Conservation (phyloP, 2,797 vertebrate genomes). For the Myotis findleyi region DNA sequence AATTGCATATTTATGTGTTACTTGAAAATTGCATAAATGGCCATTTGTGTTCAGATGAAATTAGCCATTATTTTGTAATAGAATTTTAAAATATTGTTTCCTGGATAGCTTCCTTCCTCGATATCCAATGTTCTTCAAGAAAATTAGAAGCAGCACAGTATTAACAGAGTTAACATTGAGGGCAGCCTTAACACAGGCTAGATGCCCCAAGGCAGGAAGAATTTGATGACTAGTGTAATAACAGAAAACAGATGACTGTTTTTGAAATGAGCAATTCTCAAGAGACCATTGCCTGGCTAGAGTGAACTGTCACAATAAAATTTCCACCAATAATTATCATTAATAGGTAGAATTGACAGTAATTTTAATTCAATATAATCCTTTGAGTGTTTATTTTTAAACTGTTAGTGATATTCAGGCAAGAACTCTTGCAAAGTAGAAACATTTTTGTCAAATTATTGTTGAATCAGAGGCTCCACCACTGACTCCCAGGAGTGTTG, state of each 20-base stretch:
- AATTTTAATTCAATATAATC: slow-evolving; percentile 64
- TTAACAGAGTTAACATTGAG: slow-evolving; percentile 66
- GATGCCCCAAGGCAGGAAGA: slow-evolving; percentile 56
- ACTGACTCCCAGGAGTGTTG: neutral
- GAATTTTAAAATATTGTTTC: slow-evolving; percentile 78
- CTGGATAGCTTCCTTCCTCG: slow-evolving; percentile 68
- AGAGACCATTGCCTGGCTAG: slow-evolving; percentile 18
- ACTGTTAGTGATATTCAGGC: slow-evolving; percentile 25
- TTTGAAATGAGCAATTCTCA: slow-evolving; percentile 29
- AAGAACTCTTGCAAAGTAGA: slow-evolving; percentile 51
- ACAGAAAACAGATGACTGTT: slow-evolving; percentile 50
- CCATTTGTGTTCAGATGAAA: slow-evolving; percentile 70
- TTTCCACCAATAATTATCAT: slow-evolving; percentile 62
- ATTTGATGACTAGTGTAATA: slow-evolving; percentile 32
- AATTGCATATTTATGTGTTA: slow-evolving; percentile 78
- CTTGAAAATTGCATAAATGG: slow-evolving; percentile 65
- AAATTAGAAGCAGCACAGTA: slow-evolving; percentile 69
- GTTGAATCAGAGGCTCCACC: slow-evolving; percentile 45
- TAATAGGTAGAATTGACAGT: slow-evolving; percentile 64
- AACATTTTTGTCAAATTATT: slow-evolving; percentile 58
- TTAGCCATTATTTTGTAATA: slow-evolving; percentile 74
- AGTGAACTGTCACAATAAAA: slow-evolving; percentile 49
- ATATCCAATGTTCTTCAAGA: slow-evolving; percentile 54
- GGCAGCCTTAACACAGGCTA: slow-evolving; percentile 34
- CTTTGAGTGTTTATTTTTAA: slow-evolving; percentile 67